Evolutionary conservation across 1,140 invertebrate species (phyloP).

Genomic region (Eriocheir sinensis): DNA sequence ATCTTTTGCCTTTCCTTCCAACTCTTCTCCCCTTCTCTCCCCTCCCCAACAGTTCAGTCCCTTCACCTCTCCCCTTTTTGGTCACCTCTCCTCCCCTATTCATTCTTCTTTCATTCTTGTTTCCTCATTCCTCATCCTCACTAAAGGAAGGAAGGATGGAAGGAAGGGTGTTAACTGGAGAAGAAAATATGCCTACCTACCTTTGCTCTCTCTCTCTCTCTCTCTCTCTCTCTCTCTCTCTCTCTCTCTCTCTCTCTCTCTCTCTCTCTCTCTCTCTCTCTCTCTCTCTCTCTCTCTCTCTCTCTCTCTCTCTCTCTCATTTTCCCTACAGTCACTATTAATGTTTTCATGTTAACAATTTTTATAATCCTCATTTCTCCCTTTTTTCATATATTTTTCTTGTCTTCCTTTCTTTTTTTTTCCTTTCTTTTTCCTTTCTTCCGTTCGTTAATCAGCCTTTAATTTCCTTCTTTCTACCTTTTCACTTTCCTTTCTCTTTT

Average conservation of each 20-base stretch:
- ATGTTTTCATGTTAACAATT: neutral
- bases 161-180: too few relatives aligned
- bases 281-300: conserved; percentile 47
- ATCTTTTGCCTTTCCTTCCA: neutral
- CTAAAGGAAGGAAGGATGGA: too few relatives aligned
- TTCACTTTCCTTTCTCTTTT: too few relatives aligned
- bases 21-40: neutral
- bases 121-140: too few relatives aligned
- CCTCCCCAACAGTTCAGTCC: neutral
- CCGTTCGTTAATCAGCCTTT: too few relatives aligned
- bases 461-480: too few relatives aligned
- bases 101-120: too few relatives aligned
- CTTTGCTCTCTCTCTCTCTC: conserved; percentile 24
- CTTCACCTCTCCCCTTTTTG: neutral
- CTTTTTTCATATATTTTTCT: too few relatives aligned
- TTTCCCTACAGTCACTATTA: neutral
- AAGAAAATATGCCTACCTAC: too few relatives aligned
- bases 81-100: neutral
- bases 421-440: too few relatives aligned
- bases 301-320: conserved; percentile 41
- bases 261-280: conserved; percentile 52
- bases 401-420: too few relatives aligned
- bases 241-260: conserved; percentile 39
- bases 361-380: neutral
- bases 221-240: conserved; percentile 33